Percentiles rank a stretch among this genome's conserved stretches.
phyloP scores from a whole-genome alignment of 2,113 vertebrate genomes.

The Pelvicachromis taeniatus region DNA sequence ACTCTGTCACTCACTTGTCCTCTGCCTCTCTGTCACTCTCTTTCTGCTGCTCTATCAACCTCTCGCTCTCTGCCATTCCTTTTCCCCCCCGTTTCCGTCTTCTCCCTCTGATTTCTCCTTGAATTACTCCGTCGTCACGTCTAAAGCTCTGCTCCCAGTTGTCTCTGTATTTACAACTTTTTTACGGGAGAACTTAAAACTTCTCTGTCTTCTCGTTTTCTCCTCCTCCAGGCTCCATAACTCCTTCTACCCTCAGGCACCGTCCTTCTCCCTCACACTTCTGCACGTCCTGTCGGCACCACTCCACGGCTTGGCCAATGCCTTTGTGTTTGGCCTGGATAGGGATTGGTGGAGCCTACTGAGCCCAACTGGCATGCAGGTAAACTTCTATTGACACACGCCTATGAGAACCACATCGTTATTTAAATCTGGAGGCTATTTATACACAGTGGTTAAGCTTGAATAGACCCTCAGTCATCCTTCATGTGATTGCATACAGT shows the following conservation, averaged over 20 bases:
- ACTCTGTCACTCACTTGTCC: conserved; percentile 63
- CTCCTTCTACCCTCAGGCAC: conserved; percentile 66
- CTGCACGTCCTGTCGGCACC: conserved; percentile 75
- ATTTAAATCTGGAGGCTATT: background rate
- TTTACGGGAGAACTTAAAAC: conserved; percentile 14
- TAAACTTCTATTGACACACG: conserved; percentile 14
- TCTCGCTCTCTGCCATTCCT: background rate
- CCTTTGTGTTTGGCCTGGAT: conserved; percentile 74
- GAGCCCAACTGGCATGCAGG: conserved; percentile 69
- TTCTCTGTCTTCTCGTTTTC: background rate
- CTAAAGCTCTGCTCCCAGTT: conserved; percentile 13
- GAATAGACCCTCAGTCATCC: background rate
- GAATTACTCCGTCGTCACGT: conserved; percentile 14
- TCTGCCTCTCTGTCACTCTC: conserved; percentile 37
- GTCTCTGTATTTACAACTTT: conserved; percentile 44
- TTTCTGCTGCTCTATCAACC: conserved; percentile 35
- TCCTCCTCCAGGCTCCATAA: conserved; percentile 70
- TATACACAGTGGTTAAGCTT: background rate
- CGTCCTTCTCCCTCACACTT: conserved; percentile 72
- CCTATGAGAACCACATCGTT: background rate
- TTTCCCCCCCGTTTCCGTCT: background rate
- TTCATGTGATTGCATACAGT: background rate
- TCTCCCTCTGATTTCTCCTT: conserved; percentile 20
- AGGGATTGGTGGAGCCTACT: conserved; percentile 73
- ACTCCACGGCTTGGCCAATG: conserved; percentile 77